These are phyloP conservation scores for Limenitis camilla DNA, from an alignment of 2,888 invertebrate species.

Conservation along the genomic window DNA sequence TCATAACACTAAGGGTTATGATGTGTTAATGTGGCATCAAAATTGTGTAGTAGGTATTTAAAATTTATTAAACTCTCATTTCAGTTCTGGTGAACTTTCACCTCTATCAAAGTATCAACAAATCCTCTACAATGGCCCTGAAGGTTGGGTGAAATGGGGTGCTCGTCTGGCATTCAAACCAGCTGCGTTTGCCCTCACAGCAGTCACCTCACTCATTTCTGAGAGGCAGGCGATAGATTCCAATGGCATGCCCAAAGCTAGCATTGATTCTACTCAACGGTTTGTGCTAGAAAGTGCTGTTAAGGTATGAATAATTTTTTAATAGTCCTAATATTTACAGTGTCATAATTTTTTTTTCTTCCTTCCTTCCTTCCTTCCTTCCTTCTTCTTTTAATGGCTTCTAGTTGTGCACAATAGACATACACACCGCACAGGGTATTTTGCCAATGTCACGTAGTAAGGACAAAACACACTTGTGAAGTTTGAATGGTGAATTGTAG, in stretches of 20 bases:
- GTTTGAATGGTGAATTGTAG: too few relatives aligned
- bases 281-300: slow-evolving; percentile 60
- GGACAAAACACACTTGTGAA: too few relatives aligned
- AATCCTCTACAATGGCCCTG: slow-evolving; percentile 56
- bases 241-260: slow-evolving; percentile 59
- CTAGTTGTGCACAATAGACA: too few relatives aligned
- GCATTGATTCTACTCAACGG: slow-evolving; percentile 56
- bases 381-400: too few relatives aligned
- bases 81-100: slow-evolving; percentile 50
- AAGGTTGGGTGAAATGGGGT: slow-evolving; percentile 64
- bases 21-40: too few relatives aligned
- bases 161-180: slow-evolving; percentile 60
- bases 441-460: too few relatives aligned
- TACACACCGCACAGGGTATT: too few relatives aligned
- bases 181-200: slow-evolving; percentile 54
- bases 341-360: neutral
- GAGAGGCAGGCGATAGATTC: slow-evolving; percentile 43
- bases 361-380: too few relatives aligned
- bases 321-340: neutral
- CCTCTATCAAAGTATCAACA: slow-evolving; percentile 61
- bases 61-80: slow-evolving; percentile 15
- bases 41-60: too few relatives aligned
- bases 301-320: slow-evolving; percentile 36
- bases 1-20: too few relatives aligned
- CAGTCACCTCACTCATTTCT: slow-evolving; percentile 50